Percentiles rank a stretch among this genome's conserved stretches.
phyloP scores from a whole-genome alignment of 2,888 invertebrate genomes.

The Caenorhabditis wallacei region DNA sequence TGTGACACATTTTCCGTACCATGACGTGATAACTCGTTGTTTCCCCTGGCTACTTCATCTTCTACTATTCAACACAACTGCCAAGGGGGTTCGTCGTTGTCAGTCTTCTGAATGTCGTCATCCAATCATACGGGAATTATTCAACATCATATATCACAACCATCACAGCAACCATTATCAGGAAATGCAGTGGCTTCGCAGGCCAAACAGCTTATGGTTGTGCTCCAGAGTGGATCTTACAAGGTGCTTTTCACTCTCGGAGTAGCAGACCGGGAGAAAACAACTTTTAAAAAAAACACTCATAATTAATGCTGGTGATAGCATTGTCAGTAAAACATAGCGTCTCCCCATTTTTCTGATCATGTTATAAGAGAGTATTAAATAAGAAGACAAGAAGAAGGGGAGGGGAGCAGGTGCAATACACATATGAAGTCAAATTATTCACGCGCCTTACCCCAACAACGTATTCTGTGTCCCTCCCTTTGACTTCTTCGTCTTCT shows the following conservation, averaged over 20 bases:
- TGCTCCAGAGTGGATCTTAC: slow-evolving; percentile 78
- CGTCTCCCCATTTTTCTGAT: too few species aligned
- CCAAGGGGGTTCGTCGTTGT: background rate
- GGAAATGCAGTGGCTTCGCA: slow-evolving; percentile 54
- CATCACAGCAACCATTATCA: slow-evolving; percentile 1
- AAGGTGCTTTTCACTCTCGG: slow-evolving; percentile 72
- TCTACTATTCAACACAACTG: background rate
- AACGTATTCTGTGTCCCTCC: background rate
- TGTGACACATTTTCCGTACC: too few species aligned
- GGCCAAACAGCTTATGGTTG: slow-evolving; percentile 75
- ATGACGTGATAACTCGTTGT: too few species aligned
- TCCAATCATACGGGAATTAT: slow-evolving; percentile 39
- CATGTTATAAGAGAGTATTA: background rate
- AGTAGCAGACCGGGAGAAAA: background rate
- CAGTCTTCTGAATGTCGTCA: slow-evolving; percentile 38
- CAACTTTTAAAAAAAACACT: too few species aligned
- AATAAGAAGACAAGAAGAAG: slow-evolving; percentile 1
- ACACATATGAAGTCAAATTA: slow-evolving; percentile 38
- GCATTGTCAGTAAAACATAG: background rate
- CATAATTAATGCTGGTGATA: too few species aligned
- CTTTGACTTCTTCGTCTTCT: background rate
- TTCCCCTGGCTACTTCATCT: too few species aligned
- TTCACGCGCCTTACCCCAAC: slow-evolving; percentile 11
- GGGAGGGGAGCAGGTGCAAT: slow-evolving; percentile 34
- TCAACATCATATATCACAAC: slow-evolving; percentile 20